A percentile compares a stretch with the other conserved stretches of the same genome.
phyloP scores from a whole-genome alignment of 1,140 invertebrate genomes.

The Neelides sp. region DNA sequence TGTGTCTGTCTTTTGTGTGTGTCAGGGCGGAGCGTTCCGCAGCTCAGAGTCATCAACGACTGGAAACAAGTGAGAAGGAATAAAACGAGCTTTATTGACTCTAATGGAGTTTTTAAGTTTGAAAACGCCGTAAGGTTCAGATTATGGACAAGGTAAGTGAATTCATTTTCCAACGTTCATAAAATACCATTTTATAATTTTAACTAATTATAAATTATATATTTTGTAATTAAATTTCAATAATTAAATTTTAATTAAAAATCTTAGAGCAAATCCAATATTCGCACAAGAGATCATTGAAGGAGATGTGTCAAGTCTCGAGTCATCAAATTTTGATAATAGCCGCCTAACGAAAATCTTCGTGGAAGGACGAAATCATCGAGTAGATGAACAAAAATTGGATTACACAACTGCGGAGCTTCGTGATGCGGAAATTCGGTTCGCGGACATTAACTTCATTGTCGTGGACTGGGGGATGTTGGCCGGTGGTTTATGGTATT shows the following conservation, averaged over 20 bases:
- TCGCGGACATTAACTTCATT: conserved; percentile 30
- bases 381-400: conserved; percentile 11
- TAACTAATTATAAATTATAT: too few species aligned
- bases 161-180: too few species aligned
- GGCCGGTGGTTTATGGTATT: conserved; percentile 11
- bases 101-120: conserved; percentile 17
- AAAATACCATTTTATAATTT: too few species aligned
- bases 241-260: too few species aligned
- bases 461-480: conserved; percentile 27
- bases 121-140: conserved; percentile 15
- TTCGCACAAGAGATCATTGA: conserved; percentile 14
- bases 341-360: conserved; percentile 16
- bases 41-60: conserved; percentile 15
- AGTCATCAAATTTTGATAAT: conserved; percentile 6
- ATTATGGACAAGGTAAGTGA: conserved; percentile 14
- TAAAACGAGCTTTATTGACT: not conserved
- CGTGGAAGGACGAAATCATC: conserved; percentile 14
- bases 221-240: too few species aligned
- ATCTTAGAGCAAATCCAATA: conserved; percentile 16
- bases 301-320: not conserved
- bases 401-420: conserved; percentile 12
- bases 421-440: conserved; percentile 21
- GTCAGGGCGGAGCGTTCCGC: too few species aligned
- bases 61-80: conserved; percentile 7
- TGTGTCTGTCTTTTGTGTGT: too few species aligned